These are phyloP conservation scores for Periparus ater DNA, from an alignment of 2,797 vertebrate species.

Conservation along the genomic window DNA sequence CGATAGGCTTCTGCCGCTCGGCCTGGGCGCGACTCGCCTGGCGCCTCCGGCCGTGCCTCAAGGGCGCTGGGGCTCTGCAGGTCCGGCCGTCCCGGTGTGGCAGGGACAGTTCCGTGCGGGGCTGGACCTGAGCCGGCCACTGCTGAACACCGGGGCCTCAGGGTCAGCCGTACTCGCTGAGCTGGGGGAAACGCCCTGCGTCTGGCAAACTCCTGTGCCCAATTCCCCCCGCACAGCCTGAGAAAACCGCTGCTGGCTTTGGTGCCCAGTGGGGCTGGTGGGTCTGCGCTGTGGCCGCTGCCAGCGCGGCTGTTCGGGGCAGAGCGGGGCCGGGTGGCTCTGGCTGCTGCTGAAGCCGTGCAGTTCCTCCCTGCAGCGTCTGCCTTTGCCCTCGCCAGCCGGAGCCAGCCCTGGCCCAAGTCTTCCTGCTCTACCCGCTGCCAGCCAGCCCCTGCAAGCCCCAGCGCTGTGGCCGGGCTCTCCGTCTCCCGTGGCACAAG, in stretches of 20 bases:
- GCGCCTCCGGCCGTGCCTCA: background rate
- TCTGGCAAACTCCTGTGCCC: background rate
- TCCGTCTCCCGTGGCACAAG: background rate
- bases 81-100: no score
- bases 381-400: background rate
- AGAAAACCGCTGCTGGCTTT: background rate
- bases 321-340: background rate
- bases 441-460: background rate
- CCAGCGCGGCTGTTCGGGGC: background rate
- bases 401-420: background rate
- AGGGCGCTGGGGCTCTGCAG: background rate
- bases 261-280: accelerated
- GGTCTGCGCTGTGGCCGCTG: background rate
- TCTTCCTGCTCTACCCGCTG: background rate
- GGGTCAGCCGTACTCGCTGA: background rate
- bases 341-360: background rate
- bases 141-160: background rate
- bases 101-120: background rate
- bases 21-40: background rate
- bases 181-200: background rate
- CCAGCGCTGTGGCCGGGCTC: accelerated
- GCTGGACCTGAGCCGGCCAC: background rate
- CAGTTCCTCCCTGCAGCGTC: background rate
- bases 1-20: background rate
- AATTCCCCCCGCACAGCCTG: no score